Evolutionary conservation across 2,888 invertebrate species (phyloP), one percentile per base, ranked within the genome.

Genomic region (Drosophila peninsularis): DNA sequence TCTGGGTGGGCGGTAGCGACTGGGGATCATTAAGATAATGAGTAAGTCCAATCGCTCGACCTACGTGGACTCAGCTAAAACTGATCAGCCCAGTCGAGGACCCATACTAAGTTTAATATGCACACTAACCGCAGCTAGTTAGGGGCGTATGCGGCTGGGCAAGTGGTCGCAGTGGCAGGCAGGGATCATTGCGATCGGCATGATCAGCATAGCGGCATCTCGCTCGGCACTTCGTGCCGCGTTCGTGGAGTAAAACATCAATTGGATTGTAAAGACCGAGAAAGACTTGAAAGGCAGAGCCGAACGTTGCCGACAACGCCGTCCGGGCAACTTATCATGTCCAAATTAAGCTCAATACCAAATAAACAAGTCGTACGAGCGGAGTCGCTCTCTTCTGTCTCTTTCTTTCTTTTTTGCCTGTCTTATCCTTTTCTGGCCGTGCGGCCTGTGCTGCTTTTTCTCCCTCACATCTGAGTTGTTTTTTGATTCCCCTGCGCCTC

Each of bases 261-360:
- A 65, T 73, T 60, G 63, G 56, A 66, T 64, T 49, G 66, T 41
- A 62, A 50, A 34, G 63, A 36, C 44, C 53, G 61, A 42, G 42
- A 21, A 11, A 39, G 64, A 77, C 75, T 74, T 82, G 54, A 83
- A 83, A 82, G 80, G 68, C 69, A 50, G 34, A 54, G 78, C 90
- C 89, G 90, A 85, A 78, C 72, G 71, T 69, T 55, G 71, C 72
- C 72, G 80, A 78, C 74, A 74, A 74, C 76, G 75, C 75, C 73
- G 77, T 71, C 71, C 62, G 53, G 70, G 80, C 87, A 88, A 90
- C 90, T 89, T 90, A 90, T 90, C 90, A 90, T 89, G 80, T 79
- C 82, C 84, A 85, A 85, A 83, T 83, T 83, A 83, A 83, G 83
- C 83, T 81, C 83, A 82, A 82, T 81, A 77, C 82, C 66, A 81